A percentile compares a stretch with the other conserved stretches of the same genome.
Evolutionary conservation across 1,140 invertebrate species (phyloP).

Genomic region (Zaprionus vittiger): DNA sequence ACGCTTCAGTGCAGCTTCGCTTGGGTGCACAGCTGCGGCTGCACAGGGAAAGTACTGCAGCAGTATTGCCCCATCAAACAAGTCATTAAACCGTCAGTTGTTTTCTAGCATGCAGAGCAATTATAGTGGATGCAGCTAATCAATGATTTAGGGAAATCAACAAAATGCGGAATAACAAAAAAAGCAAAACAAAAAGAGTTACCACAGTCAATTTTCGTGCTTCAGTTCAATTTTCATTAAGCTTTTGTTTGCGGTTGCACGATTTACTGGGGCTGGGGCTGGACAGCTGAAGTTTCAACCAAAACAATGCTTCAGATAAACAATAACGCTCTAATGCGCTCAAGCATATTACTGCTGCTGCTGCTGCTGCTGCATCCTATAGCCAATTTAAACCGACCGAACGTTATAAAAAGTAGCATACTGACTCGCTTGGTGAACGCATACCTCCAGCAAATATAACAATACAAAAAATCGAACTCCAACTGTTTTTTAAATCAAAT

Average conservation of each 20-base stretch:
- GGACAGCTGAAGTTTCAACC: slow-evolving; percentile 59
- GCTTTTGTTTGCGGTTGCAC: slow-evolving; percentile 62
- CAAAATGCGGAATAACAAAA: slow-evolving; percentile 32
- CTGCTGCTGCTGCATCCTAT: not conserved
- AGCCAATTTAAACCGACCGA: slow-evolving; percentile 37
- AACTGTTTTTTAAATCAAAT: slow-evolving; percentile 1
- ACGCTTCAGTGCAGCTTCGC: slow-evolving; percentile 39
- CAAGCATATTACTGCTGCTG: slow-evolving; percentile 52
- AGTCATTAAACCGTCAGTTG: slow-evolving; percentile 49
- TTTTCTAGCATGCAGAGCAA: slow-evolving; percentile 69
- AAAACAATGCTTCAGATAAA: slow-evolving; percentile 64
- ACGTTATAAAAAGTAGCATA: slow-evolving; percentile 52
- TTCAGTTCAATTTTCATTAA: slow-evolving; percentile 71
- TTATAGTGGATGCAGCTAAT: slow-evolving; percentile 80
- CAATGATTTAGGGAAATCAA: slow-evolving; percentile 80
- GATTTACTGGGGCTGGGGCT: slow-evolving; percentile 57
- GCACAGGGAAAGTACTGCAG: slow-evolving; percentile 64
- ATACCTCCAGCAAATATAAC: slow-evolving; percentile 40
- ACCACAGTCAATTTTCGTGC: slow-evolving; percentile 79
- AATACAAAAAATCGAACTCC: slow-evolving; percentile 1
- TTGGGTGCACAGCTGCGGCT: slow-evolving; percentile 55
- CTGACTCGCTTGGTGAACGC: slow-evolving; percentile 69
- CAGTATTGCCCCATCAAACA: slow-evolving; percentile 40
- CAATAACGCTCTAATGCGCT: slow-evolving; percentile 63
- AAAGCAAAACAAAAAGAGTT: slow-evolving; percentile 55